Conservation (phyloP, 2,797 vertebrate species). For the Stomatorhinus walkeri region DNA sequence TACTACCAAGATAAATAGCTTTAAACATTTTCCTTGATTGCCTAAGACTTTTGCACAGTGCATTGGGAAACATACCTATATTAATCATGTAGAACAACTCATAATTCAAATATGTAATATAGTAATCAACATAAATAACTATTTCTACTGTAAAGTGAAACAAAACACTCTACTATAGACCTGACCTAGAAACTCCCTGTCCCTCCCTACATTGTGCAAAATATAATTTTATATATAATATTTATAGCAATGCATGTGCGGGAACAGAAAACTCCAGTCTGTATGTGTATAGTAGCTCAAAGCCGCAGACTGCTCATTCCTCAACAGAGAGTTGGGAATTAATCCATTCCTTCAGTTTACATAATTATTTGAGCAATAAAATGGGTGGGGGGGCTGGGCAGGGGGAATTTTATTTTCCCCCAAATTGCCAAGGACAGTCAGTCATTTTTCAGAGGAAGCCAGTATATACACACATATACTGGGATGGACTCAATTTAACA, state of each 20-base stretch:
- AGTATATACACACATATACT: background rate
- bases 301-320: background rate
- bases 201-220: background rate
- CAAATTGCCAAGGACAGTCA: slow-evolving; percentile 12
- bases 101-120: background rate
- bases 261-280: background rate
- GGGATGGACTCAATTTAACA: slow-evolving; percentile 27
- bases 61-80: background rate
- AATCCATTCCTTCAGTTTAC: background rate
- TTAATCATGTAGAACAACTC: background rate
- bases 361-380: background rate
- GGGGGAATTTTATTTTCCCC: background rate
- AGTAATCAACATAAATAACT: background rate
- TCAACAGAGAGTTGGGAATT: background rate
- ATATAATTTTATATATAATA: background rate
- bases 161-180: background rate
- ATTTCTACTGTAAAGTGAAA: background rate
- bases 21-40: background rate
- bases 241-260: background rate
- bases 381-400: background rate
- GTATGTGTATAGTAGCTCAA: background rate
- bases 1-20: background rate
- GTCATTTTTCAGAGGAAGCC: background rate
- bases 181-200: background rate
- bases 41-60: background rate